Conservation (phyloP, 2,113 vertebrate genomes). For the Camelus dromedarius region DNA sequence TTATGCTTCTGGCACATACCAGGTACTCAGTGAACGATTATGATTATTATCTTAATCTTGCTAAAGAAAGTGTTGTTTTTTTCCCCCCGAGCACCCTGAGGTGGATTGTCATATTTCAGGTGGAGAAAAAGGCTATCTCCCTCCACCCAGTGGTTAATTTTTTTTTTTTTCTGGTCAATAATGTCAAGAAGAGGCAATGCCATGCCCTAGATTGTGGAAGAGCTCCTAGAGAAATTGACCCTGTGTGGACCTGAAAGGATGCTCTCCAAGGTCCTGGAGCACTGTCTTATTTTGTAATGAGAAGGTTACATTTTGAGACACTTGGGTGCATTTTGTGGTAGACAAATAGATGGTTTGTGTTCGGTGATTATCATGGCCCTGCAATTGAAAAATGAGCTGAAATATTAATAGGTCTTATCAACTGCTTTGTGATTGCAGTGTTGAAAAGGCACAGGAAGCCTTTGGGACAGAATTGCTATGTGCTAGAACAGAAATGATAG, state of each 20-base stretch:
- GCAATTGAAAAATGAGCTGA: constrained; percentile 57
- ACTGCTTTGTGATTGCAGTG: constrained; percentile 65
- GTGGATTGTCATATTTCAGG: constrained; percentile 13
- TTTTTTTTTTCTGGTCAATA: neutral
- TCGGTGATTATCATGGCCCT: constrained; percentile 60
- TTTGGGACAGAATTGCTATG: constrained; percentile 50
- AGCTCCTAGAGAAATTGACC: neutral
- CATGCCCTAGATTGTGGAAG: neutral
- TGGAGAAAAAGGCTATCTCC: neutral
- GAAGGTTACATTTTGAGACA: constrained; percentile 60
- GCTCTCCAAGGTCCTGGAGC: constrained; percentile 53
- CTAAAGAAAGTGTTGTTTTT: neutral
- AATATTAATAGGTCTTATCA: constrained; percentile 75
- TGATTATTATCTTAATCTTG: neutral
- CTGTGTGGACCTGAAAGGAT: rapidly evolving
- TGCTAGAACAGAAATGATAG: constrained; percentile 41
- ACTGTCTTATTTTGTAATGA: neutral
- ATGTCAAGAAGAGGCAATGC: neutral
- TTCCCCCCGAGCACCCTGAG: neutral
- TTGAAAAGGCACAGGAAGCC: constrained; percentile 67
- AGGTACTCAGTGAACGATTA: neutral
- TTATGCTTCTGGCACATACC: neutral
- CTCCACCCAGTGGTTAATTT: neutral
- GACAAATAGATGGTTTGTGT: constrained; percentile 68
- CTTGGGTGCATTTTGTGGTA: constrained; percentile 40